Conservation (phyloP, 2,888 invertebrate genomes). For the Cremastobaeus sp. region DNA sequence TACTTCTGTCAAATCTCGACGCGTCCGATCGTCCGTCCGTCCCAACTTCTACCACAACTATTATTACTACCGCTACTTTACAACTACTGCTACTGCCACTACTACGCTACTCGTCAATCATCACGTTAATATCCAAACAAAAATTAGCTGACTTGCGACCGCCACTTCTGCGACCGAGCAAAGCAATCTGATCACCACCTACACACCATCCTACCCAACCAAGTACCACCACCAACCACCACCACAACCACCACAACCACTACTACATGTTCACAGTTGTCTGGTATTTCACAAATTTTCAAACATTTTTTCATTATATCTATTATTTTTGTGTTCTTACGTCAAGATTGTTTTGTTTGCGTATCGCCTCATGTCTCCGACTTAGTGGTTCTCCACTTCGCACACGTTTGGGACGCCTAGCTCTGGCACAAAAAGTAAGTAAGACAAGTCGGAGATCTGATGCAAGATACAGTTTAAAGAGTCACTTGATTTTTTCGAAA, state of each 20-base stretch:
- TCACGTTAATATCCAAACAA: slow-evolving; percentile 64
- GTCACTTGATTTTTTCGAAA: slow-evolving; percentile 21
- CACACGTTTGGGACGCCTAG: slow-evolving; percentile 3
- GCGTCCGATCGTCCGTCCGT: slow-evolving; percentile 74
- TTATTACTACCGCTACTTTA: slow-evolving; percentile 64
- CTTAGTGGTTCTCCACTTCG: slow-evolving; percentile 1
- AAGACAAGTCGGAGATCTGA: slow-evolving; percentile 45
- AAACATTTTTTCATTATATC: slow-evolving; percentile 61
- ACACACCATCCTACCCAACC: slow-evolving; percentile 77
- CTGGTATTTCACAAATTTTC: slow-evolving; percentile 77
- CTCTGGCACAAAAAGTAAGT: slow-evolving; percentile 14
- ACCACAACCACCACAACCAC: slow-evolving; percentile 70
- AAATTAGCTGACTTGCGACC: slow-evolving; percentile 72
- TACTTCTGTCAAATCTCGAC: slow-evolving; percentile 72
- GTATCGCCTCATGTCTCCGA: slow-evolving; percentile 29
- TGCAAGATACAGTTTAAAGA: slow-evolving; percentile 21
- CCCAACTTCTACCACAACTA: slow-evolving; percentile 71
- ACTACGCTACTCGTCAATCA: slow-evolving; percentile 70
- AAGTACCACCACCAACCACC: slow-evolving; percentile 69
- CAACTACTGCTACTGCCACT: slow-evolving; percentile 66
- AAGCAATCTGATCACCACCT: slow-evolving; percentile 77
- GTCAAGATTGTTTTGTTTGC: slow-evolving; percentile 34
- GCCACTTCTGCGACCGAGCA: slow-evolving; percentile 77
- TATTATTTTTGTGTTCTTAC: slow-evolving; percentile 12
- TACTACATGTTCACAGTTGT: slow-evolving; percentile 78